phyloP scores from a whole-genome alignment of 2,113 vertebrate genomes.

The Laticauda colubrina region DNA sequence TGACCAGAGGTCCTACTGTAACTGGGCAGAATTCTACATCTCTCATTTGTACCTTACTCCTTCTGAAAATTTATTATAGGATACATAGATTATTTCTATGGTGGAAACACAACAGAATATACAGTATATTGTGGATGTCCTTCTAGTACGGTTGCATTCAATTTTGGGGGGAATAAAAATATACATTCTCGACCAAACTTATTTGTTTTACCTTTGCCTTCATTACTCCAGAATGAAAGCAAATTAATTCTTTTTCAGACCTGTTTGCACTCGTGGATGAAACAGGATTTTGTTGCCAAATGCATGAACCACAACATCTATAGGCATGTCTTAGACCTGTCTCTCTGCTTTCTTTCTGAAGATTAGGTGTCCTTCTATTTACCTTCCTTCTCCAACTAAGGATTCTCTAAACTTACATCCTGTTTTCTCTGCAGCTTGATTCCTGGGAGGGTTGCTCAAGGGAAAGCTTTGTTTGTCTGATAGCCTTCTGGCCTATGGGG shows the following conservation, averaged over 20 bases:
- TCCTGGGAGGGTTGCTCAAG: rapidly evolving
- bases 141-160: neutral
- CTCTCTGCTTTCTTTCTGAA: neutral
- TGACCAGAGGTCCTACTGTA: no score
- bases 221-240: neutral
- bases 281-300: neutral
- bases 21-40: neutral
- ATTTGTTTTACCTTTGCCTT: neutral
- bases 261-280: neutral
- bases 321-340: neutral
- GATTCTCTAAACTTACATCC: neutral
- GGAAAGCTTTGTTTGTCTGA: neutral
- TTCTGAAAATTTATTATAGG: neutral
- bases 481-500: neutral
- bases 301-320: neutral
- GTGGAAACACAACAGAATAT: neutral
- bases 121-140: neutral
- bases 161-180: neutral
- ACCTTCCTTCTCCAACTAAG: neutral
- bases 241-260: neutral
- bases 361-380: conserved; percentile 1
- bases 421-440: neutral
- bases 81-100: neutral
- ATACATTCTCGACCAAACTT: neutral
- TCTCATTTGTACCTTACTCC: neutral